Evolutionary conservation across 2,797 vertebrate species (phyloP), one percentile per base, ranked within the genome.

Genomic region (Sebastes wilsoni): DNA sequence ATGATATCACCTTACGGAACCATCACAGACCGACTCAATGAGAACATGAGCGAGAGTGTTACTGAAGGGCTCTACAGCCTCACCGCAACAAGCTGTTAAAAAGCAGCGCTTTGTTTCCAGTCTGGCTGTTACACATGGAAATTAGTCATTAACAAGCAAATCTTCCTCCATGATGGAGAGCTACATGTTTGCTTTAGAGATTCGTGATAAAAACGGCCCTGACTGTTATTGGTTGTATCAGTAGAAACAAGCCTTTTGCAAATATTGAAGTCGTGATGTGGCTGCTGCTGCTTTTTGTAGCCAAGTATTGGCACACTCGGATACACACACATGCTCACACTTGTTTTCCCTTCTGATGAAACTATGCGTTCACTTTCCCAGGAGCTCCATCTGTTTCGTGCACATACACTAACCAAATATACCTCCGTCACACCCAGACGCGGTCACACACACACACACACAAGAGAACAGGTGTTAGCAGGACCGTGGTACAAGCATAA

Each of bases 401-500:
- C 59, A 61, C 38, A 11, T 10, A 61, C n/a, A 36, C 46, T 27
- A 18, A 30, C 3, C 27, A 36, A 32, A 42, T 23, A 62, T 4
- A 22, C 34, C 8, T 16, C 60, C 0, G 22, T 73, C 80, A 86
- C 83, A 55, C 62, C 42, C 82, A 30, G 12, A 69, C 32, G 36
- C 67, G 22, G 36, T 56, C 69, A 54, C 69, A 54, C 36, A 38
- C 36, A 36, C 36, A 36, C 82, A 79, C 79, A 82, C 71, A 27
- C 56, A 46, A 27, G 8, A 82, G 20, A 78, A 70, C 88, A 87
- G 64, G 81, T 84, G 89, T 86, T 74, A 79, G 71, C 64, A 70
- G 10, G 46, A 34, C 54, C 13, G 30, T 18, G 28, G 60, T 42
- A 56, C 72, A 68, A 68, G 52, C 62, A 68, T 5, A 54, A 77